Percentiles rank a stretch among this genome's conserved stretches.
These are phyloP conservation scores for Deroplatys truncata DNA, from an alignment of 2,888 invertebrate species.

Conservation along the genomic window DNA sequence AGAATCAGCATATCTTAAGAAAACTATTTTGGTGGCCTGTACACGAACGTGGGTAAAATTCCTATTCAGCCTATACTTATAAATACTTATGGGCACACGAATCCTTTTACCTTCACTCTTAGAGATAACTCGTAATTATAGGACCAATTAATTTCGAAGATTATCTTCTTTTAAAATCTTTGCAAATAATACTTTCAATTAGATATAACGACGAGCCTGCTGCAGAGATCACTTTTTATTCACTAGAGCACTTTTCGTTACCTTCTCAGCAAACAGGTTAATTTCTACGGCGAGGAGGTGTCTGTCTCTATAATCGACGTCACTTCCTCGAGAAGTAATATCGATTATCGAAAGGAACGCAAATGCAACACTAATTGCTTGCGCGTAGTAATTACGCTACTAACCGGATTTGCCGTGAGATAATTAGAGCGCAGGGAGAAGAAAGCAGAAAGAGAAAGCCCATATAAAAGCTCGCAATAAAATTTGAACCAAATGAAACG, in stretches of 20 bases:
- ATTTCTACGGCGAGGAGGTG: background rate
- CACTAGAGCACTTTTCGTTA: no score
- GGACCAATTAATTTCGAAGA: background rate
- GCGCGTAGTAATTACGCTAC: background rate
- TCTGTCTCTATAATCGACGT: background rate
- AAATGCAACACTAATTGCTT: background rate
- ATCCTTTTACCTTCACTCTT: no score
- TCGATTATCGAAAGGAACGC: background rate
- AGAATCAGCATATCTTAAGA: no score
- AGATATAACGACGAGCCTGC: background rate
- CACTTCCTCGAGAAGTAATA: background rate
- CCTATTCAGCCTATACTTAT: no score
- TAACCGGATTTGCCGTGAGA: background rate
- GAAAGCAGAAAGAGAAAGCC: background rate
- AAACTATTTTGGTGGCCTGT: no score
- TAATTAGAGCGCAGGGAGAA: background rate
- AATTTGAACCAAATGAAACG: background rate
- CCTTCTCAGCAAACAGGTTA: background rate
- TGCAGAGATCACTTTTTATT: background rate
- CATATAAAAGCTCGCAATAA: background rate
- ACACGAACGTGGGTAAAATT: no score
- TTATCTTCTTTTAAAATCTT: background rate
- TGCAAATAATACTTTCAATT: background rate
- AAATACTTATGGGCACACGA: no score
- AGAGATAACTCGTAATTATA: no score